Evolutionary conservation across 2,113 vertebrate genomes (phyloP).

Genomic region (Nesogale talazaci): DNA sequence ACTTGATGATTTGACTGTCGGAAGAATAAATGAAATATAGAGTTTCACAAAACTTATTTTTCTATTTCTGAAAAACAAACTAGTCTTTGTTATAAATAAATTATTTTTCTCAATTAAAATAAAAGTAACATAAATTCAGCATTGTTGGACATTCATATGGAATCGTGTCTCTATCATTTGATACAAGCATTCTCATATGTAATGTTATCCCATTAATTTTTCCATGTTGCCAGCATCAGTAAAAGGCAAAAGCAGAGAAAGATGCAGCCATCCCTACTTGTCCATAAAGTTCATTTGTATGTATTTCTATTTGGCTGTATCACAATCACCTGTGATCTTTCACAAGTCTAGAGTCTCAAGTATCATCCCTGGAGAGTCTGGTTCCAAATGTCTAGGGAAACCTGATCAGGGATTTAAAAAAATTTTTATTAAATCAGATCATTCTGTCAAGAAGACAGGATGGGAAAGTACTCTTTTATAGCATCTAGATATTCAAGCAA

Average conservation of each 20-base stretch:
- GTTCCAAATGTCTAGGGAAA: not conserved
- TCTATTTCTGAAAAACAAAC: constrained; percentile 15
- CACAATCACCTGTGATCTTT: not conserved
- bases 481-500: too few species aligned
- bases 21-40: not conserved
- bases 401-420: not conserved
- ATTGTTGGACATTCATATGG: not conserved
- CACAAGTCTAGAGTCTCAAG: not conserved
- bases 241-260: not conserved
- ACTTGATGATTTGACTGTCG: not conserved
- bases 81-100: not conserved
- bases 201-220: not conserved
- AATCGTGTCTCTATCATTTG: not conserved
- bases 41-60: not conserved
- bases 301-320: not conserved
- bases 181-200: not conserved
- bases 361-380: not conserved
- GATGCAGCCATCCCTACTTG: not conserved
- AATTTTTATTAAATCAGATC: not conserved
- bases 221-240: not conserved
- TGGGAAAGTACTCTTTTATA: too few species aligned
- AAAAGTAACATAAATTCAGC: not conserved
- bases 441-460: not conserved
- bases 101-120: not conserved
- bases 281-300: not conserved